Percentiles rank a stretch among this genome's conserved stretches.
These are phyloP conservation scores for Encarsia formosa DNA, from an alignment of 2,888 invertebrate species.

Conservation along the genomic window DNA sequence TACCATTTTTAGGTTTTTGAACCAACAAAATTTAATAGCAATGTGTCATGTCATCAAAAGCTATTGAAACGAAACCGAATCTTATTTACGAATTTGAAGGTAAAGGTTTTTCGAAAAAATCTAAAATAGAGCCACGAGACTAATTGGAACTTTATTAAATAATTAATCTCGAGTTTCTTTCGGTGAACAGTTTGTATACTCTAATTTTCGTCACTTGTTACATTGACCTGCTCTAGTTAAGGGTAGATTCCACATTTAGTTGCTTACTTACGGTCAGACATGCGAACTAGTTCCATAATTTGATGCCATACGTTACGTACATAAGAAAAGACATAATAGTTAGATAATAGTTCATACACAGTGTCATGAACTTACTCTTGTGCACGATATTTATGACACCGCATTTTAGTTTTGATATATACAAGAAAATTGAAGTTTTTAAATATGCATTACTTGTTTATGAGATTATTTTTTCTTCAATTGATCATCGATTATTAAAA, in stretches of 20 bases:
- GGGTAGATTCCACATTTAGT: slow-evolving; percentile 29
- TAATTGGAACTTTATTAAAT: too few relatives aligned
- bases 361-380: neutral
- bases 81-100: too few relatives aligned
- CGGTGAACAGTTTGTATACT: too few relatives aligned
- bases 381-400: too few relatives aligned
- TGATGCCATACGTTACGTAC: slow-evolving; percentile 3
- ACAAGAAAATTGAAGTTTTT: neutral
- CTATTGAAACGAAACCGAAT: too few relatives aligned
- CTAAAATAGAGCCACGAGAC: too few relatives aligned
- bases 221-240: slow-evolving; percentile 36
- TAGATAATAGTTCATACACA: slow-evolving; percentile 7
- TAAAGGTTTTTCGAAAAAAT: too few relatives aligned
- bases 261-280: slow-evolving; percentile 27
- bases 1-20: too few relatives aligned
- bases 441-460: neutral
- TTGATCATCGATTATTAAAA: neutral
- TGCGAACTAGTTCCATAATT: slow-evolving; percentile 31
- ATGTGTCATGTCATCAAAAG: too few relatives aligned
- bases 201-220: slow-evolving; percentile 26
- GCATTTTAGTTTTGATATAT: too few relatives aligned
- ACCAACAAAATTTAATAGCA: too few relatives aligned
- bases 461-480: neutral
- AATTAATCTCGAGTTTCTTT: too few relatives aligned
- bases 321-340: slow-evolving; percentile 7